Conservation (phyloP, 2,797 vertebrate species). For the Mus minutoides region DNA sequence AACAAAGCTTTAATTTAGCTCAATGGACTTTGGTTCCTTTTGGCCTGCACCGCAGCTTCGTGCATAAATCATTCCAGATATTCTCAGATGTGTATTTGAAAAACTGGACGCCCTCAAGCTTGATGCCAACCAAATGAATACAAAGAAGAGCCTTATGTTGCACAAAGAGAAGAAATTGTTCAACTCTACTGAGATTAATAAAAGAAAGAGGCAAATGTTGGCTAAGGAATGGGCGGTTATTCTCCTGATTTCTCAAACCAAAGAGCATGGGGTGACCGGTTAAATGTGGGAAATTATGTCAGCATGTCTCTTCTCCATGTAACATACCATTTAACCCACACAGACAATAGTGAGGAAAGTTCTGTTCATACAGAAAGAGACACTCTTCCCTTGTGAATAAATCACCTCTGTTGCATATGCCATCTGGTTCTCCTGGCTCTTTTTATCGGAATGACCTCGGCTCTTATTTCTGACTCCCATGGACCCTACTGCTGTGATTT, state of each 20-base stretch:
- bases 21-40: slow-evolving; percentile 61
- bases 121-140: slow-evolving; percentile 70
- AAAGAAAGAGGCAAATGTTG: slow-evolving; percentile 69
- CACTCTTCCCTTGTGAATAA: slow-evolving; percentile 20
- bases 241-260: slow-evolving; percentile 64
- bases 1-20: slow-evolving; percentile 35
- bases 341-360: not conserved
- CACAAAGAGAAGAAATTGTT: slow-evolving; percentile 65
- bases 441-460: slow-evolving; percentile 37
- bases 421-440: slow-evolving; percentile 13
- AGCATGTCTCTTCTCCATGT: not conserved
- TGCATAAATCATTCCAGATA: slow-evolving; percentile 73
- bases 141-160: slow-evolving; percentile 75
- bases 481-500: not conserved
- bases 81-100: slow-evolving; percentile 62
- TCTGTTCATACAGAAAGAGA: not conserved
- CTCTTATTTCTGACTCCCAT: slow-evolving; percentile 47
- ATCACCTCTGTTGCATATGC: not conserved
- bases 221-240: slow-evolving; percentile 58
- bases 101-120: slow-evolving; percentile 74
- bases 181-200: slow-evolving; percentile 69
- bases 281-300: slow-evolving; percentile 64
- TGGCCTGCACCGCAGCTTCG: slow-evolving; percentile 25
- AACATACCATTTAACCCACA: not conserved
- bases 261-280: slow-evolving; percentile 38